Conservation (phyloP, 2,113 vertebrate genomes). For the Bombycilla garrulus region DNA sequence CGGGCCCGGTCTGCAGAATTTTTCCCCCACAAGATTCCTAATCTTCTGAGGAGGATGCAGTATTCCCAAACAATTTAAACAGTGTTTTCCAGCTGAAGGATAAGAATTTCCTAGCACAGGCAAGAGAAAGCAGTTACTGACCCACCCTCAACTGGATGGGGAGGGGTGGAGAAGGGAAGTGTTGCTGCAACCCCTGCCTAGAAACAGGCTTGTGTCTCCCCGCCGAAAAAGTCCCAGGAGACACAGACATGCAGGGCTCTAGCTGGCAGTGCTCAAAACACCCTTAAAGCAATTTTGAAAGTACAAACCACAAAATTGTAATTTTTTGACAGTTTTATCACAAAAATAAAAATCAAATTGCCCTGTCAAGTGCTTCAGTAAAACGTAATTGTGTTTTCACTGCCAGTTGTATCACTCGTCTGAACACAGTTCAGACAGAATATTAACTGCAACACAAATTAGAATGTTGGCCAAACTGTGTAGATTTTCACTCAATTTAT, state of each 20-base stretch:
- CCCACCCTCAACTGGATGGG: conserved; percentile 21
- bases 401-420: not conserved
- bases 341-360: not conserved
- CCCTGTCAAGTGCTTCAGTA: not conserved
- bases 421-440: not conserved
- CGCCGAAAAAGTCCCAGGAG: conserved; percentile 20
- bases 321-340: not conserved
- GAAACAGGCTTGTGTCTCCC: not conserved
- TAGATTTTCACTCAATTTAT: not conserved
- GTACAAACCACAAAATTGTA: not conserved
- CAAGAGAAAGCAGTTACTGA: conserved; percentile 15
- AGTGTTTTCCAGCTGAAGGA: not conserved
- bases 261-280: not conserved
- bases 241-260: not conserved
- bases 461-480: not conserved
- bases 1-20: not conserved
- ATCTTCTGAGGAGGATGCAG: not conserved
- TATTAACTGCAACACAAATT: not conserved
- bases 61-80: not conserved
- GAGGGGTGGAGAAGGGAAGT: conserved; percentile 10
- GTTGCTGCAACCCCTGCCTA: conserved; percentile 1
- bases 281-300: not conserved
- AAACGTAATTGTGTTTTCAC: not conserved
- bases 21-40: not conserved
- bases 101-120: not conserved